phyloP scores from a whole-genome alignment of 2,797 vertebrate species.

The Danio tinwini region DNA sequence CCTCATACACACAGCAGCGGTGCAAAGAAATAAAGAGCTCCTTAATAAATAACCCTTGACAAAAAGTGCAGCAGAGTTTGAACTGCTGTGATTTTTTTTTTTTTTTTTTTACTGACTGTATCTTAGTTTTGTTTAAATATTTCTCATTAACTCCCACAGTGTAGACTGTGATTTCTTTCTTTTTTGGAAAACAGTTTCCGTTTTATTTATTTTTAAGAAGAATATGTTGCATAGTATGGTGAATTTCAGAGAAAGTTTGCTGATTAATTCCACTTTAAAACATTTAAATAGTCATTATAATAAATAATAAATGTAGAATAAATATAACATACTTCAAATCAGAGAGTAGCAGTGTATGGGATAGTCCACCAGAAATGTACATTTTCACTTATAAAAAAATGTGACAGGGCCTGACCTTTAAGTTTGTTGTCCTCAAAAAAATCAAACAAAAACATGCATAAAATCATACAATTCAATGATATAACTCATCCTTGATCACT shows the following conservation, averaged over 20 bases:
- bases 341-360: no score
- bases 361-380: no score
- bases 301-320: no score
- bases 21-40: conserved; percentile 7
- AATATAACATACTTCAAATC: no score
- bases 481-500: no score
- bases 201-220: background rate
- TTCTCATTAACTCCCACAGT: background rate
- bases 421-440: no score
- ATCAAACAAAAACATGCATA: no score
- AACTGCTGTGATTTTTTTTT: background rate
- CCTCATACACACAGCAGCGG: conserved; percentile 4
- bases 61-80: conserved; percentile 9
- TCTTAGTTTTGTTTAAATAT: background rate
- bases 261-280: background rate
- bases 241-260: background rate
- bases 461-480: no score
- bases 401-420: no score
- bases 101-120: background rate
- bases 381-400: no score
- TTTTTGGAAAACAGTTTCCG: background rate
- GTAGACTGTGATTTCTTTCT: background rate
- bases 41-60: conserved; percentile 24
- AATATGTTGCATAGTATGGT: background rate
- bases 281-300: background rate